Evolutionary conservation across 2,888 invertebrate genomes (phyloP).

Genomic region (Cyrtodaria siliqua): DNA sequence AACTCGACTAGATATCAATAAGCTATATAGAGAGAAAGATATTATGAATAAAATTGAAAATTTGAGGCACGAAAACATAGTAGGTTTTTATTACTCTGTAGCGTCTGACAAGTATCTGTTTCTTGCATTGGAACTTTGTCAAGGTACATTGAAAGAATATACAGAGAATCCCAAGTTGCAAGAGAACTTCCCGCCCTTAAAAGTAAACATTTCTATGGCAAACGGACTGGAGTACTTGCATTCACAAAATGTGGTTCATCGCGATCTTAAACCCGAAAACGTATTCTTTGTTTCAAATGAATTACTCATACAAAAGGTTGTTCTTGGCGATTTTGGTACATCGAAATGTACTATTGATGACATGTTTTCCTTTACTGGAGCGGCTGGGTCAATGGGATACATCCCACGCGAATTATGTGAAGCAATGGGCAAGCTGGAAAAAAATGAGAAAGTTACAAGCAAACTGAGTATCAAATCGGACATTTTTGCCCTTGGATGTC

Average conservation of each 20-base stretch:
- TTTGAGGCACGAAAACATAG: constrained; percentile 8
- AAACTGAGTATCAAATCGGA: constrained; percentile 3
- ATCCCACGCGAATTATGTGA: background rate
- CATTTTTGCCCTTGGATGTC: constrained; percentile 14
- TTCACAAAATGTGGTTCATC: constrained; percentile 7
- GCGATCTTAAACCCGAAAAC: constrained; percentile 19
- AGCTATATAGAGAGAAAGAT: background rate
- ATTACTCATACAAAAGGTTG: background rate
- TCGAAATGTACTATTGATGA: constrained; percentile 4
- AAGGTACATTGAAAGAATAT: constrained; percentile 1
- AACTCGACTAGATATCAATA: background rate
- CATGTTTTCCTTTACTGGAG: background rate
- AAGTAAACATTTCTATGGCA: constrained; percentile 6
- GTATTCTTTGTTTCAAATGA: background rate
- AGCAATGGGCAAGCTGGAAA: background rate
- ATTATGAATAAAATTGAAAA: constrained; percentile 12
- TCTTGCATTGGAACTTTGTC: constrained; percentile 12
- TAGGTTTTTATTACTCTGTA: constrained; percentile 1
- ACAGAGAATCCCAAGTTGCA: background rate
- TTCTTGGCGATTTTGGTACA: constrained; percentile 14
- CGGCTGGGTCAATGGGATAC: constrained; percentile 2
- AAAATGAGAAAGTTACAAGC: background rate
- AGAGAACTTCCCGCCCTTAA: background rate
- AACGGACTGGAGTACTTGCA: constrained; percentile 5
- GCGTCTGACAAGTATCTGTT: background rate